Conservation (phyloP, 2,113 vertebrate genomes). For the Heterocephalus glaber region DNA sequence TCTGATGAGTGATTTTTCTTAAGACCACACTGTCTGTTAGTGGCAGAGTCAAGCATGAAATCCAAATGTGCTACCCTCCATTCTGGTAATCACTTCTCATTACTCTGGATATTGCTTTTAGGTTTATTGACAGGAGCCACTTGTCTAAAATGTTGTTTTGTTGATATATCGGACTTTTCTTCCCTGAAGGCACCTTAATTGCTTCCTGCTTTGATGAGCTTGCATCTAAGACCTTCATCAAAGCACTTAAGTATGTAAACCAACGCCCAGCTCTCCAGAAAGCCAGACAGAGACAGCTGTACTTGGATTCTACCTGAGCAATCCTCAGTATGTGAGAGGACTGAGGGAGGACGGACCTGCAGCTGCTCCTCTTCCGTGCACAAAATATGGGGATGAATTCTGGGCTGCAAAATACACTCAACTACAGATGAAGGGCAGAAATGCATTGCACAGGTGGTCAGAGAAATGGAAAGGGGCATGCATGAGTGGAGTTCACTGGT, state of each 20-base stretch:
- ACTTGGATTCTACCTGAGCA: background rate
- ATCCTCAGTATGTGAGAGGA: background rate
- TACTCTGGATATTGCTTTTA: conserved; percentile 22
- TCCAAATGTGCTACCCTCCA: background rate
- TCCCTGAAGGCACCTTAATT: conserved; percentile 37
- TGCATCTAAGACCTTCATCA: background rate
- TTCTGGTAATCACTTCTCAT: conserved; percentile 54
- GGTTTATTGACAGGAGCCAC: conserved; percentile 41
- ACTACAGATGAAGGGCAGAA: conserved; percentile 1
- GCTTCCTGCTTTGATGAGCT: conserved; percentile 61
- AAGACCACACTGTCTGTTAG: background rate
- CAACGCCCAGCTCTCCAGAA: background rate
- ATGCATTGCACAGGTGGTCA: background rate
- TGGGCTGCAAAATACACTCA: background rate
- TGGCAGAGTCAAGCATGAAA: conserved; percentile 3
- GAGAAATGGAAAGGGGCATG: background rate
- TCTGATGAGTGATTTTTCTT: conserved; percentile 3
- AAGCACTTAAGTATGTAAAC: conserved; percentile 55
- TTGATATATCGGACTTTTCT: conserved; percentile 27
- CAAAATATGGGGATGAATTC: background rate
- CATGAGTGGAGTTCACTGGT: background rate
- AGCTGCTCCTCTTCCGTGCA: background rate
- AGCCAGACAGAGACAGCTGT: background rate
- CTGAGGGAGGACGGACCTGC: fast-evolving
- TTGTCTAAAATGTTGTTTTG: conserved; percentile 49